Evolutionary conservation across 2,113 vertebrate species (phyloP), one percentile per base, ranked within the genome.

Genomic region (Cranoglanis bouderius): DNA sequence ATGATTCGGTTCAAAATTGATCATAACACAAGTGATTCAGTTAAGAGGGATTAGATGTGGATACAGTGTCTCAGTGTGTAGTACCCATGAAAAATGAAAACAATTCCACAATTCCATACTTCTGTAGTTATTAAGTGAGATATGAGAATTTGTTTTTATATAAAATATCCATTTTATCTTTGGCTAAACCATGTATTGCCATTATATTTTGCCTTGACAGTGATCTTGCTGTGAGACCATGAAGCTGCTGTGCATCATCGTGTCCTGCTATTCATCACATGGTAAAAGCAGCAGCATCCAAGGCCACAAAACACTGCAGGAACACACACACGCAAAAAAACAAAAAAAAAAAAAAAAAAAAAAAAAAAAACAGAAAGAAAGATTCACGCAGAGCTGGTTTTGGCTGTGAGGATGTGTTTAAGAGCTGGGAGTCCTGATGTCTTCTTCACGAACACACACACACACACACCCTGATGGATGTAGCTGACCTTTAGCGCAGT

Each of bases 401-500:
- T 72, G 67, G 67, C 67, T 5, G 3, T 72, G 67, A 19, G 67
- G 16, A 38, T 72, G 67, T 72, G 35, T 72, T 72, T 72, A 72
- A 72, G 67, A 14, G 29, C 32, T 19, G 32, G 14, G 35, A 19
- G 67, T 72, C 35, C 67, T 72, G 67, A 72, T 72, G 67, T 72
- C 35, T 72, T 72, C 67, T 19, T 38, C 38, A 26, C 72, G 10
- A 7, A 82, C 49, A 38, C 29, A 82, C n/a, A 38, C 46, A 82
- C 80, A 82, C 77, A 51, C 40, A 16, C 29, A 1, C 21, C 7
- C 53, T 82, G 80, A 82, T 55, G 53, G 53, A 57, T 82, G 18
- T 21, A 57, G 18, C 51, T 82, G 80, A 82, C 51, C 80, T 82
- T 53, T 82, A 82, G 80, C 2, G n/a, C 13, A 82, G 51, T 51